Base-by-base conservation (phyloP, 2,113 vertebrate genomes). In the Chamaea fasciata region DNA sequence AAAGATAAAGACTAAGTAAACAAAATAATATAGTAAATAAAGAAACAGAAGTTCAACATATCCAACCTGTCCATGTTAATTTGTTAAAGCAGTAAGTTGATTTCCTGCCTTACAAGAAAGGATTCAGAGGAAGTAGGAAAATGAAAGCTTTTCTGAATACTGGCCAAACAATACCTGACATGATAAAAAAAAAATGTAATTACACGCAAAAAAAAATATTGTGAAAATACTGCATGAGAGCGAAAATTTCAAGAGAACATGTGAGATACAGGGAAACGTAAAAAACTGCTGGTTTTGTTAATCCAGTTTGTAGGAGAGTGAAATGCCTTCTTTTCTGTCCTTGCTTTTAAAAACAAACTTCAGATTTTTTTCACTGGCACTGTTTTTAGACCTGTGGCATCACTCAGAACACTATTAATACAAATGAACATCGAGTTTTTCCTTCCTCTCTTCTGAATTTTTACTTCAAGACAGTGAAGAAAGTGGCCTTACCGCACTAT, bases 1-100 rank as follows among this genome's bases (percentile, higher is more conserved):
- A 7, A 89, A 79, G 52, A 84, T 30, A 17, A 91, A 50, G n/a
- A 83, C 37, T 49, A 75, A 64, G 57, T 71, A 83, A 88, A 81
- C 16, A 93, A 93, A 95, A 70, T 35, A 95, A 71, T 46, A 83
- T 21, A 69, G 19, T 68, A 94, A 79, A 91, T 69, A 76, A 95
- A 85, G 81, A 63, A 92, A 60, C 35, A 78, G 52, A 63, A 75
- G 33, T 92, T 62, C 35, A 74, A 80, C 55, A 88, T 67, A 63
- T 59, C 49, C 70, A 94, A 77, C 55, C 20, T 69, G 64, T 80
- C 68, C 64, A 63, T 21, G 20, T 55, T 71, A 37, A 80, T 91
- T 88, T 77, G 26, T 81, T 70, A 80, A 87, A 85, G 46, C 35
- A 65, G 1, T 37, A 91, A 57, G 24, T 1, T 77, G 39, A 80